Conservation (phyloP, 1,140 invertebrate genomes). For the Hesperophylax magnus region DNA sequence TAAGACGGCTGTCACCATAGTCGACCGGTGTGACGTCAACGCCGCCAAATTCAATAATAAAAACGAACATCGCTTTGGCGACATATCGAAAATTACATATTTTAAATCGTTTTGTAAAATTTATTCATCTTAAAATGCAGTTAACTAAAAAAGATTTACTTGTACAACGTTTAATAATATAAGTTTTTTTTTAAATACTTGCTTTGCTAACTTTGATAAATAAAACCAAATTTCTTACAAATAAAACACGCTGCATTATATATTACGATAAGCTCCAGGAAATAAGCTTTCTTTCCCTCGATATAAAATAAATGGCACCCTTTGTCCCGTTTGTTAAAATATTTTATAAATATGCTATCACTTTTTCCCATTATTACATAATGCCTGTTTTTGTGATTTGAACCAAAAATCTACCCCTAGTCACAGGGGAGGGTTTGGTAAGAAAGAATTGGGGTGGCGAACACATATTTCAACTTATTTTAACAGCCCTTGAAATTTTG, state of each 20-base stretch:
- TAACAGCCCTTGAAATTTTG: conserved; percentile 25
- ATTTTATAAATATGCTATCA: conserved; percentile 57
- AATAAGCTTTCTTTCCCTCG: conserved; percentile 17
- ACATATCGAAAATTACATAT: no score
- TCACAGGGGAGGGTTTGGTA: conserved; percentile 45
- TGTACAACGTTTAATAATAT: no score
- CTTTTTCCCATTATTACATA: conserved; percentile 54
- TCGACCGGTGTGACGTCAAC: no score
- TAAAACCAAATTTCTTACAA: no score
- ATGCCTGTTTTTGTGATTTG: conserved; percentile 48
- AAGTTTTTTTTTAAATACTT: no score
- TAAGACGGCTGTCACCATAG: no score
- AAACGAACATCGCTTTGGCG: no score
- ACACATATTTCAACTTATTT: conserved; percentile 56
- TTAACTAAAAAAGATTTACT: no score
- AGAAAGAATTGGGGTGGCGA: conserved; percentile 48
- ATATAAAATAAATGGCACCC: conserved; percentile 26
- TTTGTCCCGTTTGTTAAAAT: conserved; percentile 37
- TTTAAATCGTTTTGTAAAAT: no score
- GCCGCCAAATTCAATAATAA: no score
- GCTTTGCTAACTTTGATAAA: no score
- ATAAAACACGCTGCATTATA: not conserved
- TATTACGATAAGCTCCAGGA: not conserved
- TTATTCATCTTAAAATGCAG: no score
- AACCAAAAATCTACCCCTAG: conserved; percentile 43